Percentiles rank a stretch among this genome's conserved stretches.
Evolutionary conservation across 2,113 vertebrate genomes (phyloP).

Genomic region (Gadus macrocephalus): DNA sequence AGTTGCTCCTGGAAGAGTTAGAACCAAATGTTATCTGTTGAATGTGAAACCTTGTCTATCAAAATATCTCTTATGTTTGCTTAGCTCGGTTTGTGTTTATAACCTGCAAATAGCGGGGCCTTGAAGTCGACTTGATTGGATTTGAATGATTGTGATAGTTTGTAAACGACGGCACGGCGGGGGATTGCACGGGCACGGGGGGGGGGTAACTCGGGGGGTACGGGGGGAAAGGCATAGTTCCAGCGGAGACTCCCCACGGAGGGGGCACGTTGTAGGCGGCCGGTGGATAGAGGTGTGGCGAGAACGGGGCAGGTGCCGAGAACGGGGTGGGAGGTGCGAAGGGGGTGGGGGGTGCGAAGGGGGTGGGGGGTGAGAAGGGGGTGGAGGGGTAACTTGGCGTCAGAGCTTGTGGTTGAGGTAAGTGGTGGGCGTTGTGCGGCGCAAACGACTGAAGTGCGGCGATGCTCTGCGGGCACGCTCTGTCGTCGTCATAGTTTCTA

Average conservation of each 20-base stretch:
- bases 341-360: conserved; percentile 13
- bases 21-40: too few relatives aligned
- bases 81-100: conserved; percentile 43
- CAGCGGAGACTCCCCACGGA: neutral
- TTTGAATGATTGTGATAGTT: neutral
- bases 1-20: too few relatives aligned
- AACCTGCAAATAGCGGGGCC: conserved; percentile 54
- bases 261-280: neutral
- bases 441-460: conserved; percentile 1
- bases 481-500: conserved; percentile 7
- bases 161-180: conserved; percentile 19
- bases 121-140: conserved; percentile 8
- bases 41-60: too few relatives aligned
- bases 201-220: conserved; percentile 10
- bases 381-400: conserved; percentile 24
- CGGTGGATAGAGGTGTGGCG: neutral
- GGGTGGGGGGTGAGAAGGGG: neutral
- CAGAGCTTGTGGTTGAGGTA: neutral
- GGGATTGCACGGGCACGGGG: neutral
- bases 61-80: too few relatives aligned
- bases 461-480: neutral
- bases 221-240: conserved; percentile 25
- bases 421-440: neutral
- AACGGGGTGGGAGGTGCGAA: neutral
- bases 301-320: conserved; percentile 6